These are phyloP conservation scores for Eubucco bourcierii DNA, from an alignment of 2,113 vertebrate species.

Conservation along the genomic window DNA sequence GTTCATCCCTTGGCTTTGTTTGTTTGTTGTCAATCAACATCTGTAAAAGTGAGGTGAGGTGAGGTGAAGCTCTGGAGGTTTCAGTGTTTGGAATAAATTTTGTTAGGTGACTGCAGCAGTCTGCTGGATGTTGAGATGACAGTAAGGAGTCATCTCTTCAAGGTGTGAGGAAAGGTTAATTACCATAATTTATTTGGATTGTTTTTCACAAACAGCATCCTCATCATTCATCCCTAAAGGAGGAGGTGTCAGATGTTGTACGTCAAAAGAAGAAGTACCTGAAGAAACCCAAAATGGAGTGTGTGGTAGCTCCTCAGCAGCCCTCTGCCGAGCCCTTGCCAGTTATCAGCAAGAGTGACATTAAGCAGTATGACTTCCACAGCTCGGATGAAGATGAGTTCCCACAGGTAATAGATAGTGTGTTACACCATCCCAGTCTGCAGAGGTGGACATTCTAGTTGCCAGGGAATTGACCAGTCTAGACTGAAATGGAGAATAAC, in stretches of 20 bases:
- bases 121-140: background rate
- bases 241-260: slow-evolving; percentile 82
- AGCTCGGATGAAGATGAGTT: slow-evolving; percentile 93
- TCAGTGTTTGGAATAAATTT: background rate
- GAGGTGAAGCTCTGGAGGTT: background rate
- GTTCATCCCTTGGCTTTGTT: background rate
- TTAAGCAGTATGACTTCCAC: slow-evolving; percentile 96
- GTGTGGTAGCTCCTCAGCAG: slow-evolving; percentile 77
- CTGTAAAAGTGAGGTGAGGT: background rate
- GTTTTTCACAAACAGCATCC: slow-evolving; percentile 73
- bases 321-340: slow-evolving; percentile 79
- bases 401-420: slow-evolving; percentile 79
- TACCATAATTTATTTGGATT: background rate
- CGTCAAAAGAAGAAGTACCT: slow-evolving; percentile 89
- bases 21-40: background rate
- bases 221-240: slow-evolving; percentile 83
- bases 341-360: slow-evolving; percentile 85
- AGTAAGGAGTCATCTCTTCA: background rate
- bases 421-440: background rate
- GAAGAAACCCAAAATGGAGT: slow-evolving; percentile 84
- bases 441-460: rapidly evolving
- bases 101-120: background rate
- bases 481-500: background rate
- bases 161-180: background rate
- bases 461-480: background rate